A percentile compares a stretch with the other conserved stretches of the same genome.
Evolutionary conservation across 2,113 vertebrate genomes (phyloP).

Genomic region (Myrmecobius fasciatus): DNA sequence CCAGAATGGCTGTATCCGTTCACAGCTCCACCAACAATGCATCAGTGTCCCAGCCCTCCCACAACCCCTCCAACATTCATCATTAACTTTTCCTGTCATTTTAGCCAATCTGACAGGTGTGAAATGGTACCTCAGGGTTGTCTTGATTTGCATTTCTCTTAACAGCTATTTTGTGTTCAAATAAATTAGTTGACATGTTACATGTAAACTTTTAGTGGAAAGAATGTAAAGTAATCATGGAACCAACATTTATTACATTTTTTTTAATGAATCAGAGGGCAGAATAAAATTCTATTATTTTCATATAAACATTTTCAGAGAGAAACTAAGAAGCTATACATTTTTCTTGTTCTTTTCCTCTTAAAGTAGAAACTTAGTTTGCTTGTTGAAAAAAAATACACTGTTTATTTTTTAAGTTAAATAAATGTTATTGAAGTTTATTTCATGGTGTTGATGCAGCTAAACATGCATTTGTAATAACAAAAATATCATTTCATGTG

Average conservation of each 20-base stretch:
- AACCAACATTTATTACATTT: slow-evolving; percentile 37
- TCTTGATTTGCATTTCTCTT: too few relatives aligned
- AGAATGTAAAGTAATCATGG: slow-evolving; percentile 53
- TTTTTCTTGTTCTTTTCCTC: background rate
- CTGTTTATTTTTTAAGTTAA: slow-evolving; percentile 33
- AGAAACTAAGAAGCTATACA: slow-evolving; percentile 49
- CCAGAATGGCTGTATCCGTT: too few relatives aligned
- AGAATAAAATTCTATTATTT: slow-evolving; percentile 47
- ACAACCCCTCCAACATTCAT: too few relatives aligned
- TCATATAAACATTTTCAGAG: slow-evolving; percentile 57
- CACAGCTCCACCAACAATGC: too few relatives aligned
- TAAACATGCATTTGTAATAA: background rate
- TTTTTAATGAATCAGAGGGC: slow-evolving; percentile 69
- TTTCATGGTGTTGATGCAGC: background rate
- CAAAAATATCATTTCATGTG: background rate
- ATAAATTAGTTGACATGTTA: slow-evolving; percentile 66
- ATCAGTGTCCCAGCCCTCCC: too few relatives aligned
- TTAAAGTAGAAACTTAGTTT: slow-evolving; percentile 13
- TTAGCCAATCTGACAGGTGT: too few relatives aligned
- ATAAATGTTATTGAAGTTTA: background rate
- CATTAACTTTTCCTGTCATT: too few relatives aligned
- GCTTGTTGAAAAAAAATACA: slow-evolving; percentile 27
- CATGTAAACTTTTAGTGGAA: slow-evolving; percentile 42
- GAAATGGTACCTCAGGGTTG: too few relatives aligned
- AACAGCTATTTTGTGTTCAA: slow-evolving; percentile 51